Conservation (phyloP, 64 coral and sea anemone genomes). For the Montipora cactus region DNA sequence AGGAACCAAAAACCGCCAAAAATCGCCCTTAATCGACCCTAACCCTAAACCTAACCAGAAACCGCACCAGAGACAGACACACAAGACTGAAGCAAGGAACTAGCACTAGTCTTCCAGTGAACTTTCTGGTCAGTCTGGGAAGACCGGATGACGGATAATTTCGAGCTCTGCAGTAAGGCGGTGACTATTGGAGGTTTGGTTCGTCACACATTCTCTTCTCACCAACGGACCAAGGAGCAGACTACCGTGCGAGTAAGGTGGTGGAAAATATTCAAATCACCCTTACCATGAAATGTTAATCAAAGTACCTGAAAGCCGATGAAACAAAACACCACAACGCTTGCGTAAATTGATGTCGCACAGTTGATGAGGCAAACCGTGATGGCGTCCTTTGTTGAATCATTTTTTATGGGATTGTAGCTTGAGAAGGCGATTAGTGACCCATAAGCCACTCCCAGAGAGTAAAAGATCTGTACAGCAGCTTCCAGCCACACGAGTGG, state of each 20-base stretch:
- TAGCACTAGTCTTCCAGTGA: too few species aligned
- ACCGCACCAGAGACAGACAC: too few species aligned
- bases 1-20: too few species aligned
- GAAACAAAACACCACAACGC: slow-evolving; percentile 96
- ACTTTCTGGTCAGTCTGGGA: too few species aligned
- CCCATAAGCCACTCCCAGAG: slow-evolving; percentile 93
- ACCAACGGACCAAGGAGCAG: too few species aligned
- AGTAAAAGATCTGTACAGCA: slow-evolving; percentile 97
- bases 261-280: neutral
- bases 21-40: too few species aligned
- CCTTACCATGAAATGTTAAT: neutral
- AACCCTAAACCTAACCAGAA: too few species aligned
- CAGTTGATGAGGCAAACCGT: slow-evolving; percentile 97
- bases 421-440: slow-evolving; percentile 98
- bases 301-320: slow-evolving; percentile 71
- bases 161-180: too few species aligned
- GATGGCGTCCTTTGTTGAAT: slow-evolving; percentile 94
- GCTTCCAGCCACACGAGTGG: slow-evolving; percentile 94
- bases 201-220: too few species aligned
- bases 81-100: too few species aligned
- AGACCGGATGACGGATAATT: too few species aligned
- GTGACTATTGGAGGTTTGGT: too few species aligned
- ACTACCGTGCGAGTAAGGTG: neutral
- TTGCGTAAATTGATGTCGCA: slow-evolving; percentile 93
- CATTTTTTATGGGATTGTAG: slow-evolving; percentile 97